A percentile compares a stretch with the other conserved stretches of the same genome.
Conservation (phyloP, 2,888 invertebrate genomes). For the Temnothorax ravouxi region DNA sequence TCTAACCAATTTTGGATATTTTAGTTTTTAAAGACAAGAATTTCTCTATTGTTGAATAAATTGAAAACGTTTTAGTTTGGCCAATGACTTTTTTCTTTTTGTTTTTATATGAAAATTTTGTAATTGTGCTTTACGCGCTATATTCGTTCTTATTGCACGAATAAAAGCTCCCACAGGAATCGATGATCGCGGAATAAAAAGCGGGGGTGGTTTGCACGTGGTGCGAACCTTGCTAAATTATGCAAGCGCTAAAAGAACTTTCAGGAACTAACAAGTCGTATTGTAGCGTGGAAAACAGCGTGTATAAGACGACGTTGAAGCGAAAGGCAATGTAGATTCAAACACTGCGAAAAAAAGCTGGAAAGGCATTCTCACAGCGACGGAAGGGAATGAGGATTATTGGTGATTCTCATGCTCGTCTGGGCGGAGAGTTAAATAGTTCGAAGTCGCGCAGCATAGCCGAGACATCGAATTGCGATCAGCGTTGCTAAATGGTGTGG, state of each 20-base stretch:
- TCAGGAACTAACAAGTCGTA: conserved; percentile 30
- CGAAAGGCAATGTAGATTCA: conserved; percentile 16
- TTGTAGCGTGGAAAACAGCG: background rate
- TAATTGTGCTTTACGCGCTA: conserved; percentile 1
- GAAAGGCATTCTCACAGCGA: background rate
- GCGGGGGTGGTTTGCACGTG: conserved; percentile 8
- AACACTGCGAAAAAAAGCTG: conserved; percentile 5
- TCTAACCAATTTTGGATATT: background rate
- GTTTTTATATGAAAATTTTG: conserved; percentile 1
- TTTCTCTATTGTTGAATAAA: background rate
- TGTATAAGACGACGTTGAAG: background rate
- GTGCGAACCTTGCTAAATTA: conserved; percentile 27
- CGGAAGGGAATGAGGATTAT: background rate
- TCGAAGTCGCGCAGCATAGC: background rate
- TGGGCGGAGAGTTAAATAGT: conserved; percentile 25
- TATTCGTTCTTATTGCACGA: background rate
- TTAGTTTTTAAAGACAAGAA: background rate
- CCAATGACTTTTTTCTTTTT: background rate
- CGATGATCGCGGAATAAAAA: conserved; percentile 33
- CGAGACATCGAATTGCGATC: conserved; percentile 48
- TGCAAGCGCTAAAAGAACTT: conserved; percentile 23
- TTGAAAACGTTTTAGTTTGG: background rate
- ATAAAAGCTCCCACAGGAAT: conserved; percentile 24
- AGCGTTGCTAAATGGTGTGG: conserved; percentile 68
- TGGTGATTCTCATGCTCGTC: background rate